Conservation (phyloP, 2,888 invertebrate genomes). For the Villa cingulata region DNA sequence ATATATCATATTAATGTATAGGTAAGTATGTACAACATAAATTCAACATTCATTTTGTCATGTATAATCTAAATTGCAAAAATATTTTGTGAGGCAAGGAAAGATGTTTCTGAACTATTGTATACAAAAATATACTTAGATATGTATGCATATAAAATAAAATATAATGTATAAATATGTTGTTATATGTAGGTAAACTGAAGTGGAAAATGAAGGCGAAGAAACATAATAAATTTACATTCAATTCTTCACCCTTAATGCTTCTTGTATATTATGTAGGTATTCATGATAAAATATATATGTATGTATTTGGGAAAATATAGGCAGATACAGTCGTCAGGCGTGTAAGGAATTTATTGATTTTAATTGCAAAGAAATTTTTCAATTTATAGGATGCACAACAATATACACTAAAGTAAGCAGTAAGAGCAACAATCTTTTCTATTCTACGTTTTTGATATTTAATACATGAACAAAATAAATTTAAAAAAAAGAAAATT, state of each 20-base stretch:
- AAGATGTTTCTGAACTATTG: no score
- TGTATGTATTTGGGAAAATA: no score
- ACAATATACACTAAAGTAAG: background rate
- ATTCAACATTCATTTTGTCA: slow-evolving; percentile 3
- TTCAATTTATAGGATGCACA: background rate
- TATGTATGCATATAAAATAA: background rate
- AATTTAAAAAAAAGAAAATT: no score
- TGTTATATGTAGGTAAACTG: no score
- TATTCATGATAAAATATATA: no score
- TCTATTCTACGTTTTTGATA: no score
- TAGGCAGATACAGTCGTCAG: slow-evolving; percentile 6
- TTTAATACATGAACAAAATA: no score
- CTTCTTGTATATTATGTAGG: background rate
- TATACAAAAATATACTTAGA: background rate
- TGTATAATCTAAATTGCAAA: slow-evolving; percentile 13
- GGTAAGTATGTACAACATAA: background rate
- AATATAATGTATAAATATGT: no score
- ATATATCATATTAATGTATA: no score
- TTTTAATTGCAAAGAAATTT: slow-evolving; percentile 13
- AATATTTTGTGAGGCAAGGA: slow-evolving; percentile 10
- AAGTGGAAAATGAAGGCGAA: no score
- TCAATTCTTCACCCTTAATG: slow-evolving; percentile 6
- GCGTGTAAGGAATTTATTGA: slow-evolving; percentile 13
- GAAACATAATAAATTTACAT: slow-evolving; percentile 12
- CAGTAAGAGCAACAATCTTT: background rate